These are phyloP conservation scores for Pocillopora damicornis DNA, from an alignment of 64 coral and sea anemone species.

Conservation along the genomic window DNA sequence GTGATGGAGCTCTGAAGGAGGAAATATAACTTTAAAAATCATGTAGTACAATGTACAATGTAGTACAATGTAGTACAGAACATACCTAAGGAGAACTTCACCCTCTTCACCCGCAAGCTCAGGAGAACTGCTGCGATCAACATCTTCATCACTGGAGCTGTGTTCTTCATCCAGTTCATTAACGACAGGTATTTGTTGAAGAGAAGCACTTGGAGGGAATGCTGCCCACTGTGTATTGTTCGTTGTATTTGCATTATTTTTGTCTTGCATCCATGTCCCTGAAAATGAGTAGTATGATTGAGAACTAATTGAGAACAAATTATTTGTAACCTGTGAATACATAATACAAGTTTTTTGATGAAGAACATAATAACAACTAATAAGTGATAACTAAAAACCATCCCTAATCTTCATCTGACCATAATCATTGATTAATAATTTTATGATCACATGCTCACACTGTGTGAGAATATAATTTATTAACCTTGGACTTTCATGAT, in stretches of 20 bases:
- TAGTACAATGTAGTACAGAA: neutral
- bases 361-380: too few relatives aligned
- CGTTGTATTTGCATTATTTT: neutral
- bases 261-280: neutral
- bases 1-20: conserved; percentile 66
- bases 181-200: neutral
- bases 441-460: too few relatives aligned
- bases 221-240: conserved; percentile 57
- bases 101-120: conserved; percentile 84
- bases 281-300: neutral
- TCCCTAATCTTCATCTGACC: too few relatives aligned
- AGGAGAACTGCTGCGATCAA: conserved; percentile 76
- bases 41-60: neutral
- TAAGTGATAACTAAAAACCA: too few relatives aligned
- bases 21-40: neutral
- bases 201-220: conserved; percentile 35
- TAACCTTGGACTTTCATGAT: too few relatives aligned
- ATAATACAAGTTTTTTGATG: too few relatives aligned
- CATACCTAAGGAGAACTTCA: conserved; percentile 80
- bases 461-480: too few relatives aligned
- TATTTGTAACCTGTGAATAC: too few relatives aligned
- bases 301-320: neutral
- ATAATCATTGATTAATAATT: too few relatives aligned
- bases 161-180: conserved; percentile 58
- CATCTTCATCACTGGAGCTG: conserved; percentile 91